Base-by-base conservation (phyloP, 1,140 invertebrate genomes). In the Tetranychus urticae region DNA sequence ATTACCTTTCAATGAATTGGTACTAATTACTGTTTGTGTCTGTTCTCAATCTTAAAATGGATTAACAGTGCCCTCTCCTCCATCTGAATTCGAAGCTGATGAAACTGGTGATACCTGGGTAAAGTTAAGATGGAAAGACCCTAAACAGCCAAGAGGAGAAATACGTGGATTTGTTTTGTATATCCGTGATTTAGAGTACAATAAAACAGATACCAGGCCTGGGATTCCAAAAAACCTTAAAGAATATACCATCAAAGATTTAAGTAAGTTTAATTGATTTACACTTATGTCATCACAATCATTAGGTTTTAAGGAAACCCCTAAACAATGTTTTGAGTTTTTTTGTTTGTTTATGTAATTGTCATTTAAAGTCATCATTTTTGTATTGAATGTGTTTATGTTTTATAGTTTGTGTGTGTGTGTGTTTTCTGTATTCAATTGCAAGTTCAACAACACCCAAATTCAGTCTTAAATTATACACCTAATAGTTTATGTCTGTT, bases 101-200 rank as follows among this genome's bases (percentile, higher is more conserved):
- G 13, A 60, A 70, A 81, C 87, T 50, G 82, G 82, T 59, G 78
- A 85, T 62, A 79, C 78, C 52, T 82, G 82, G 69, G 82, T 89
- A 65, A 80, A 81, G 61, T 75, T 91, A 66, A 79, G 79, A 66
- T 90, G 86, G 86, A 74, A 74, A 67, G 80, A 82, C 71, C 86
- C 87, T 47, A 76, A 78, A 65, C 75, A 77, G 67, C 78, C 80
- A 48, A 84, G 84, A 72, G 83, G 81, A 58, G 60, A 64, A 36
- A 63, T 68, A 47, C 55, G 50, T 57, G 67, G 66, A 39, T 68
- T 65, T 63, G 10, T 6, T 42, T 10, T 42, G 5, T 42, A 42
- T 10, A 42, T 42, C 10, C 39, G 39, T 42, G 39, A 42, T 42
- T 42, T 42, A 42, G 10, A 42, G 39, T 42, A 6, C 39, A 68